Evolutionary conservation across 2,888 invertebrate species (phyloP), one percentile per base, ranked within the genome.

Genomic region (Hyles lineata): DNA sequence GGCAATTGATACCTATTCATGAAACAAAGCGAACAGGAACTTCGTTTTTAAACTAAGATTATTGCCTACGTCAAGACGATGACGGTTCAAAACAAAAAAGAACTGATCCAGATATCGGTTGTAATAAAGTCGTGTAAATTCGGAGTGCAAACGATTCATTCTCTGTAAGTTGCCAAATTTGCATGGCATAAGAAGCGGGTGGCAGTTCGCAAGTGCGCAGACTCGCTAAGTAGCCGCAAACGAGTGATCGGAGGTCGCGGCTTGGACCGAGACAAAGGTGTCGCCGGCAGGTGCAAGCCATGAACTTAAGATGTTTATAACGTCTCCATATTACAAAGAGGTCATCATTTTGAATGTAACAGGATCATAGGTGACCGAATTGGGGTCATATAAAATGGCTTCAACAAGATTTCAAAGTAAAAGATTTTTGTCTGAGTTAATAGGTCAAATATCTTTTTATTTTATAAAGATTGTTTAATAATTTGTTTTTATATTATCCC

Each of bases 171-270:
- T 72, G 63, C 58, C 58, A 72, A 72, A 72, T 72, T 72, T 72
- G 67, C 72, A 67, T 72, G 32, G 19, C 19, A 67, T 72, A 72
- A 72, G 58, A 23, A 67, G 23, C 17, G 32, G 62, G 25, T 50
- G 55, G 52, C 75, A 77, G 70, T 76, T 77, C 73, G 73, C 60
- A 67, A 73, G 75, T 76, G 63, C 50, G 59, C 71, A 59, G 85
- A 84, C 83, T 84, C 81, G 82, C 83, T 87, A 87, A 90, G 87
- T 88, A 87, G 86, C 87, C 86, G 81, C 85, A 84, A 87, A 88
- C 89, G 88, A 88, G 86, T 85, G 85, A 85, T 84, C 85, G 79
- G 83, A 83, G 83, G 81, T 81, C 85, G 78, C 79, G 81, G 79
- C 80, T 82, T 81, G 76, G 78, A 59, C 75, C 75, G 70, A 79